Conservation (phyloP, 1,140 invertebrate genomes). For the Paramacrobiotus metropolitanus region DNA sequence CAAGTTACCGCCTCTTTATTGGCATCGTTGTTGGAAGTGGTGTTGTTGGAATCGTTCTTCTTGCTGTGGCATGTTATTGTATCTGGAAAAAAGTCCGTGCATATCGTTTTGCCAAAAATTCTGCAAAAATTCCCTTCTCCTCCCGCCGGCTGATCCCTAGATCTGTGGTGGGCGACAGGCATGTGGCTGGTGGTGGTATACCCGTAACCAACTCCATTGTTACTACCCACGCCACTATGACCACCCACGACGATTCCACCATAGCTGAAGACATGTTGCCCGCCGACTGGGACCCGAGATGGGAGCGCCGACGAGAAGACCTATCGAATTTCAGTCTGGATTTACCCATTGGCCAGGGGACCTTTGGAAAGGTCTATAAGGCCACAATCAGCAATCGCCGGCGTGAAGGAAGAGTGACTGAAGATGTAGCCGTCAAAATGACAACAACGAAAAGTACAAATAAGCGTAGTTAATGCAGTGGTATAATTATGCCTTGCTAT, state of each 20-base stretch:
- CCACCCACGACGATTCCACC: background rate
- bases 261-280: background rate
- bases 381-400: slow-evolving; percentile 48
- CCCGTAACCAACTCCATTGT: background rate
- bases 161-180: background rate
- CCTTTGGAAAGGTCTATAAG: slow-evolving; percentile 75
- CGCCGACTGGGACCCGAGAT: no score
- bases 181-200: background rate
- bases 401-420: slow-evolving; percentile 37
- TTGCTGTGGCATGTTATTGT: no score
- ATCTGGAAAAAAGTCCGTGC: no score
- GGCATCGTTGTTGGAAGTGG: no score
- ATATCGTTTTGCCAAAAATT: no score
- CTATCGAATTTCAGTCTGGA: no score
- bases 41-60: no score
- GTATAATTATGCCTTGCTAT: no score
- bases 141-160: background rate
- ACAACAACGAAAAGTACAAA: slow-evolving; percentile 74
- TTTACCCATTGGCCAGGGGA: slow-evolving; percentile 70
- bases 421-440: slow-evolving; percentile 90
- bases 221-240: background rate
- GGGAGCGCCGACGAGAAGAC: no score
- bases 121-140: no score
- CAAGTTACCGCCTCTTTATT: no score
- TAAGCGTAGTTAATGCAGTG: no score